Base-by-base conservation (phyloP, 2,113 vertebrate species). In the Pangasianodon gigas region DNA sequence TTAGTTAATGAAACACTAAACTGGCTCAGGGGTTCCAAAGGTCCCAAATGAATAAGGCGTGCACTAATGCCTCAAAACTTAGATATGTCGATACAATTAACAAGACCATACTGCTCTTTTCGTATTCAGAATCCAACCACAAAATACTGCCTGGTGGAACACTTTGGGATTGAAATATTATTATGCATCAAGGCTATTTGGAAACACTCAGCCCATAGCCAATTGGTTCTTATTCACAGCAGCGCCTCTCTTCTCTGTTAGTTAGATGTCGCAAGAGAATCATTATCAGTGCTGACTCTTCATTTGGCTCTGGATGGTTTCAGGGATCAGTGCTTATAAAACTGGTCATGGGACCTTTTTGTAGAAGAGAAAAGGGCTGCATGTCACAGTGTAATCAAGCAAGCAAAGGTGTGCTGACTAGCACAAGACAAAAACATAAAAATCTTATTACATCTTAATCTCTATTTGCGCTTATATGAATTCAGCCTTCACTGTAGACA, bases 1-100 rank as follows among this genome's bases (percentile, higher is more conserved):
- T 91, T 90, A 91, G 89, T 91, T 91, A 91, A 90, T 91, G 91
- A 90, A 91, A 91, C 91, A 88, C 89, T 88, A 83, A 88, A 91
- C 84, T 91, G 86, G 88, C 91, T 91, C 87, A 89, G 88, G 84
- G 91, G 87, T 90, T 90, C 89, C 67, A n/a, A 85, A 89, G 80
- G 84, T 80, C 83, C 87, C 89, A 87, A 89, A 92, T 92, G 91
- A 92, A 92, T 86, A 90, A 89, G 89, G 89, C 84, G 54, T 90
- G 89, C 84, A 85, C 89, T 84, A 85, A 62, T 75, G 91, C 62
- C 74, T 86, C 85, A 58, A 80, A 88, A 90, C 69, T 87, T 80
- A 82, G 84, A 90, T 88, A 88, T 86, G 62, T 83, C 74, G 83
- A 81, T 82, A 86, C 87, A 91, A 90, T 91, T 91, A 91, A 87